phyloP scores from a whole-genome alignment of 2,797 vertebrate species.

The Cirrhinus molitorella region DNA sequence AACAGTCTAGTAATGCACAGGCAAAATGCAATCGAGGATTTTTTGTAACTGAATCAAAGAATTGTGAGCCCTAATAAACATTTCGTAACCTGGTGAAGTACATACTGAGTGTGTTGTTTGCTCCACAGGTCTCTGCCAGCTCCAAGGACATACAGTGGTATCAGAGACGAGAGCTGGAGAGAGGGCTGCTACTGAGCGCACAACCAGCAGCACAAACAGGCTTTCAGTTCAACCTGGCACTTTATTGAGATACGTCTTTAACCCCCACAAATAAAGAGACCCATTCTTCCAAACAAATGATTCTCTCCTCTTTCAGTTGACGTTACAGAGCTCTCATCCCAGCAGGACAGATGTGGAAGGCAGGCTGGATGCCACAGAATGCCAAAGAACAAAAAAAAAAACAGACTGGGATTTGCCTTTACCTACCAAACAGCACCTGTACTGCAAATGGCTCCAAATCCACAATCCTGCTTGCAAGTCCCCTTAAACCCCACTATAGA shows the following conservation, averaged over 20 bases:
- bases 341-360: conserved; percentile 63
- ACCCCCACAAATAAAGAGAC: conserved; percentile 63
- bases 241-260: conserved; percentile 84
- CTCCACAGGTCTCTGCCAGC: conserved; percentile 88
- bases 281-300: conserved; percentile 19
- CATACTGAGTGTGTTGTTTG: conserved; percentile 20
- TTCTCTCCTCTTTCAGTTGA: conserved; percentile 77
- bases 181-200: conserved; percentile 94
- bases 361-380: conserved; percentile 74
- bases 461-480: conserved; percentile 38
- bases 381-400: conserved; percentile 85
- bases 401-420: conserved; percentile 72
- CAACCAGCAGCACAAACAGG: conserved; percentile 82
- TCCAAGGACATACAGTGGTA: conserved; percentile 86
- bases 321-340: conserved; percentile 69
- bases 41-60: no score
- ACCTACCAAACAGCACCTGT: conserved; percentile 63
- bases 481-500: conserved; percentile 44
- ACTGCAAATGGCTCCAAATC: conserved; percentile 52
- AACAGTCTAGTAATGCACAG: no score
- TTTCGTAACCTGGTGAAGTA: neutral
- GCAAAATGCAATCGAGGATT: no score
- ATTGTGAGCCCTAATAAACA: neutral
- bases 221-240: conserved; percentile 86
- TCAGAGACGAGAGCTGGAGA: conserved; percentile 96